Percentiles rank a stretch among this genome's conserved stretches.
phyloP scores from a whole-genome alignment of 2,888 invertebrate genomes.

The Cylloceria caligata region DNA sequence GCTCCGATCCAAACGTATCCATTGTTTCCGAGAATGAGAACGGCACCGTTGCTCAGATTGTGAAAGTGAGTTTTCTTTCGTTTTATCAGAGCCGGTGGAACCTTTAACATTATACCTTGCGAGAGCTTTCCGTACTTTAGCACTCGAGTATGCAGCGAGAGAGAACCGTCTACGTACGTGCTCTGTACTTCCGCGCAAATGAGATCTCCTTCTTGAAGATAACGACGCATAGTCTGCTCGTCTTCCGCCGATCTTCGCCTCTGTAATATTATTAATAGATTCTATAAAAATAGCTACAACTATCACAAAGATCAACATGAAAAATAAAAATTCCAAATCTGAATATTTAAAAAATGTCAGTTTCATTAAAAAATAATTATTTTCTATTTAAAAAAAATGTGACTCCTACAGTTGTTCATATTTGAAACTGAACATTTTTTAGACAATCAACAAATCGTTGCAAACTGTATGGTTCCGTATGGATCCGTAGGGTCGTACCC shows the following conservation, averaged over 20 bases:
- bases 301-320: background rate
- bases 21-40: slow-evolving; percentile 97
- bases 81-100: slow-evolving; percentile 96
- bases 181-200: slow-evolving; percentile 99
- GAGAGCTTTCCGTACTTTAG: slow-evolving; percentile 98
- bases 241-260: slow-evolving; percentile 97
- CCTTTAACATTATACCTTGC: slow-evolving; percentile 95
- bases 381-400: background rate
- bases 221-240: slow-evolving; percentile 98
- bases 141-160: slow-evolving; percentile 97
- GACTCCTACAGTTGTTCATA: too few relatives aligned
- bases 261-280: slow-evolving; percentile 82
- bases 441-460: too few relatives aligned
- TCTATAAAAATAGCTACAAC: background rate
- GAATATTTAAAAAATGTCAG: background rate
- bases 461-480: too few relatives aligned
- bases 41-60: slow-evolving; percentile 95
- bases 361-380: too few relatives aligned
- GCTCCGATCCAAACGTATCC: slow-evolving; percentile 98
- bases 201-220: slow-evolving; percentile 97
- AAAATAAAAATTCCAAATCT: background rate
- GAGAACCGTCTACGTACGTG: slow-evolving; percentile 94
- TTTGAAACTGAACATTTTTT: too few relatives aligned
- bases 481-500: too few relatives aligned
- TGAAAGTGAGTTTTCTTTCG: slow-evolving; percentile 98